Evolutionary conservation across 2,888 invertebrate species (phyloP), one percentile per base, ranked within the genome.

Genomic region (Orchesella flavescens): DNA sequence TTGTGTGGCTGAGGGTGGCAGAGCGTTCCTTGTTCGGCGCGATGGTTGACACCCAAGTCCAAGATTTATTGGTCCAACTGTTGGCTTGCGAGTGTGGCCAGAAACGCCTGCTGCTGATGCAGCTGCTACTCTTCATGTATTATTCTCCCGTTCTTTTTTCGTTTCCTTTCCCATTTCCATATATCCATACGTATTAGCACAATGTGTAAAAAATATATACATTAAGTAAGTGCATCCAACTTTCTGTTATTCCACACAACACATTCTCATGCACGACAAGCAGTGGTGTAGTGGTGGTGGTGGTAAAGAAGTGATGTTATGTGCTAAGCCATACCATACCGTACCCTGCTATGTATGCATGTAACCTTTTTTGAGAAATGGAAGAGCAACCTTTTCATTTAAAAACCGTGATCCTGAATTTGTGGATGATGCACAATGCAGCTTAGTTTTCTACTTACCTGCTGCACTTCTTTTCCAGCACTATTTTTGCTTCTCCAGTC

Each of bases 11-110:
- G 87, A 87, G 87, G 88, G 87, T 88, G 88, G 88, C 86, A 87
- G 87, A 88, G 85, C 88, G 87, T 87, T 88, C 88, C 86, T 85
- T 85, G 85, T 84, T 86, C 84, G 87, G 87, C 87, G 87, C 87
- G 86, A 88, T 87, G 87, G 88, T 88, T 87, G 87, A 88, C 87
- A 88, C 88, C 88, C 88, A 87, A 86, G 87, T 86, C 87, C 86
- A 86, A 87, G 88, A 88, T 87, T 88, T 88, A 88, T 88, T 88
- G 88, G 88, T 86, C 86, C 86, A 86, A 87, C 83, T 86, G 86
- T 85, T 86, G 85, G 85, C 85, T 78, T 84, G 49, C 84, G 86
- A 87, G 87, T 88, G 87, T 87, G 86, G 87, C 84, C 77, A 88
- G 87, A 88, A 87, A 87, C 88, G 87, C 87, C 87, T 86, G 83